A percentile compares a stretch with the other conserved stretches of the same genome.
Conservation (phyloP, 2,797 vertebrate genomes). For the Artibeus lituratus region DNA sequence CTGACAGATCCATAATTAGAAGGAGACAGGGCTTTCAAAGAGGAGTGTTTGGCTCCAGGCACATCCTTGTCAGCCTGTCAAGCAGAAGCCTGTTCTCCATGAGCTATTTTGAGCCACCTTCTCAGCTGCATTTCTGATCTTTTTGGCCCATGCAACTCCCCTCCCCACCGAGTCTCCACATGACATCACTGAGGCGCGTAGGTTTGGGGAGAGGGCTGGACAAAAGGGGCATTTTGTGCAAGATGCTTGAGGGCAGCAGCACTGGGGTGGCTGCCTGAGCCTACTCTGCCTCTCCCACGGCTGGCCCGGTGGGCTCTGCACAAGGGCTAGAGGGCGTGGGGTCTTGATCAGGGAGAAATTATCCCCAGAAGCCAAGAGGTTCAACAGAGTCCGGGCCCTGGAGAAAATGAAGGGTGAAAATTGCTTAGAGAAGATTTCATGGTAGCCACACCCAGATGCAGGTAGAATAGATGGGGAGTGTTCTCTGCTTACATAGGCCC, state of each 20-base stretch:
- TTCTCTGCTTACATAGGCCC: background rate
- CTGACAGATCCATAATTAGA: slow-evolving; percentile 68
- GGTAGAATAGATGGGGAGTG: background rate
- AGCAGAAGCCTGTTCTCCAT: slow-evolving; percentile 58
- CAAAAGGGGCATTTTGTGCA: slow-evolving; percentile 52
- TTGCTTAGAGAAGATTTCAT: background rate
- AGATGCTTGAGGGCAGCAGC: background rate
- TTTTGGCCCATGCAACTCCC: slow-evolving; percentile 60
- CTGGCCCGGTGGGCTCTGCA: background rate
- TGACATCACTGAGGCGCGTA: slow-evolving; percentile 71
- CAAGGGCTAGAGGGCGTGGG: background rate
- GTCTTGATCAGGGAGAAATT: background rate
- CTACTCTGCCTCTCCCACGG: background rate
- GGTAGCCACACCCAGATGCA: background rate
- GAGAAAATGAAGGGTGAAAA: background rate
- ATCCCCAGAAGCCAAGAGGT: background rate
- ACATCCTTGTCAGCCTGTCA: slow-evolving; percentile 73
- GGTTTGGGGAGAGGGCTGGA: slow-evolving; percentile 2
- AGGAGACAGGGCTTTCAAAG: slow-evolving; percentile 74
- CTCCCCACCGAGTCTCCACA: background rate
- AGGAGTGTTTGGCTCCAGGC: slow-evolving; percentile 68
- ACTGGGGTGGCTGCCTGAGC: background rate
- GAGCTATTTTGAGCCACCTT: slow-evolving; percentile 79
- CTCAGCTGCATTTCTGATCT: slow-evolving; percentile 77
- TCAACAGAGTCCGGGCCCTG: background rate